Evolutionary conservation across 1,140 invertebrate species (phyloP), one percentile per base, ranked within the genome.

Genomic region (Mamestra configurata): DNA sequence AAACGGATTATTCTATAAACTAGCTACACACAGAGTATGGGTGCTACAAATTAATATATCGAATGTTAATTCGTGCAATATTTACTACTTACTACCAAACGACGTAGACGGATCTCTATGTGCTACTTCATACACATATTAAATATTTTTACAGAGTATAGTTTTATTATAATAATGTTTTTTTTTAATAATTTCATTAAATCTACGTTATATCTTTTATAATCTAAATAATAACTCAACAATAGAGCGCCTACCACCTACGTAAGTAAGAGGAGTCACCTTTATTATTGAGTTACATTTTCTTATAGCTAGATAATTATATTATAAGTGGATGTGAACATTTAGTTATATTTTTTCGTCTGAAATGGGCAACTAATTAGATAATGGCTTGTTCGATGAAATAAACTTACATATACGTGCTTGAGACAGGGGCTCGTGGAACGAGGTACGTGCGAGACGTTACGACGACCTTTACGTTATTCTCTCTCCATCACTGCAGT

Each of bases 41-140:
- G 73, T 76, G 73, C 73, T 76, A 46, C 53, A 75, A 43, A 57
- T 57, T 37, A 66, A 24, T 49, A 40, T 71, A 40, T 64, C 11
- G n/a, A 51, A 15, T 71, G 27, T 76, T 43, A 76, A 64, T 49
- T 76, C 57, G 73, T 76, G 73, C 73, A 76, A 73, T 40, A 73
- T 76, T 64, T 22, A 76, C 55, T 76, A 76, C 57, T 51, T 64
- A 64, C 40, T 76, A 64, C 46, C 68, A 71, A 76, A 76, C 57
- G 57, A 76, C 57, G 57, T 73, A 73, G 51, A 73, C 51, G 51
- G 71, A 20, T 55, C 46, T 55, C 49, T 73, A 73, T 57, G 31
- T 73, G 46, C 55, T 76, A 76, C 40, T 35, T 75, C 35, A 40
- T 73, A 73, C 51, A 40, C 31, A 73, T 31, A 71, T 10, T 43